These are phyloP conservation scores for Zaprionus africanus DNA, from an alignment of 1,140 invertebrate species.

Conservation along the genomic window DNA sequence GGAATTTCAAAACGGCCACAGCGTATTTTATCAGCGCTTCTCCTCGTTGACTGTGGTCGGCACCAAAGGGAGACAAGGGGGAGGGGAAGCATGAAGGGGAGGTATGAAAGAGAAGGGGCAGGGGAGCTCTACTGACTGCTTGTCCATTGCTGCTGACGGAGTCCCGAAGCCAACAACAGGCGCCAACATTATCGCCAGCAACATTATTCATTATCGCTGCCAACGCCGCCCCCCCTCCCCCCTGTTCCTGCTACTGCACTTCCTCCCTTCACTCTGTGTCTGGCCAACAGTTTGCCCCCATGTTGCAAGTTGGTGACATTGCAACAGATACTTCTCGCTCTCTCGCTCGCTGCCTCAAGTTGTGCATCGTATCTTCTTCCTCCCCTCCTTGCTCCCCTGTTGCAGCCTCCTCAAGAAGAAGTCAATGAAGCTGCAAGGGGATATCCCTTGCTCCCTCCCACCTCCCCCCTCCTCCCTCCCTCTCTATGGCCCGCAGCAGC, in stretches of 20 bases:
- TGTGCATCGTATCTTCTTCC: conserved; percentile 18
- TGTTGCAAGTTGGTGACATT: conserved; percentile 74
- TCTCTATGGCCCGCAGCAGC: conserved; percentile 24
- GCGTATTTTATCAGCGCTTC: conserved; percentile 39
- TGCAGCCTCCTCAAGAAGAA: not conserved
- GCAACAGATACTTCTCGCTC: conserved; percentile 67
- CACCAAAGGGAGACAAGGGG: not conserved
- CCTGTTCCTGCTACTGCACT: not conserved
- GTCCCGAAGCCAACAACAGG: conserved; percentile 44
- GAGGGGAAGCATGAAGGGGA: not conserved
- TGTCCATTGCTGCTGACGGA: conserved; percentile 48
- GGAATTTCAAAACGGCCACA: conserved; percentile 31
- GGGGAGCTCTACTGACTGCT: not conserved
- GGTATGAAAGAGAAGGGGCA: not conserved
- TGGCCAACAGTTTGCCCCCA: conserved; percentile 29
- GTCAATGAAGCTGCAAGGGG: conserved; percentile 37
- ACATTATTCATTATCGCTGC: conserved; percentile 78
- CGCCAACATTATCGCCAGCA: conserved; percentile 74
- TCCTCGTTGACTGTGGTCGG: conserved; percentile 20
- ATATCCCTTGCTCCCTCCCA: not conserved
- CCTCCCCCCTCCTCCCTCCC: conserved; percentile 12
- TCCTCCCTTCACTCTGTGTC: not conserved
- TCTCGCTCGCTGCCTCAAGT: conserved; percentile 36
- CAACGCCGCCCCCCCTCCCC: conserved; percentile 9
- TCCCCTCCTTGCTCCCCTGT: not conserved